Evolutionary conservation across 2,888 invertebrate species (phyloP).

Genomic region (Tethea ocularis): DNA sequence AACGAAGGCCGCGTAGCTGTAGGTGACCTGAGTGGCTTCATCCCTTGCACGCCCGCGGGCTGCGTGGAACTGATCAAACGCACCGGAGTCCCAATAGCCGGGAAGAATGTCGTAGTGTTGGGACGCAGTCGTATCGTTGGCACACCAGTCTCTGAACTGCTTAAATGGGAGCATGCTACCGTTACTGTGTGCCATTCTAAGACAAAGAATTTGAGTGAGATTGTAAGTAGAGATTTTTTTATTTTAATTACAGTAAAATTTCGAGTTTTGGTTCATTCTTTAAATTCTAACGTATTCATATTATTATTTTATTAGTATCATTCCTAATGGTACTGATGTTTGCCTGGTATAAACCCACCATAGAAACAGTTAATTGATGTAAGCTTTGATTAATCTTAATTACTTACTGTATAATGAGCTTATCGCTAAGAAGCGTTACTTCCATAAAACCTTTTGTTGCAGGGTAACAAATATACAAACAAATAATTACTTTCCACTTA

Average conservation of each 20-base stretch:
- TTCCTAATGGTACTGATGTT: too few relatives aligned
- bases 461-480: too few relatives aligned
- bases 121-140: slow-evolving; percentile 99
- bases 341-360: too few relatives aligned
- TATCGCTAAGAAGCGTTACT: too few relatives aligned
- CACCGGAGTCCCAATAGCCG: slow-evolving; percentile 89
- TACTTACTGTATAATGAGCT: too few relatives aligned
- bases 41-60: slow-evolving; percentile 98
- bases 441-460: too few relatives aligned
- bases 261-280: not conserved
- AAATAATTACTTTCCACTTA: too few relatives aligned
- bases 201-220: slow-evolving; percentile 91
- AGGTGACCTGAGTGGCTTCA: slow-evolving; percentile 94
- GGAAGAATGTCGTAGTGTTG: slow-evolving; percentile 95
- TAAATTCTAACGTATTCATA: too few relatives aligned
- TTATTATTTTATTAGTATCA: too few relatives aligned
- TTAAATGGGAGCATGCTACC: slow-evolving; percentile 98
- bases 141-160: slow-evolving; percentile 95
- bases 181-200: slow-evolving; percentile 98
- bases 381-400: too few relatives aligned
- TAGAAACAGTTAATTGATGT: too few relatives aligned
- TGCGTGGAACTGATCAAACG: slow-evolving; percentile 95
- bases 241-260: not conserved
- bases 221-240: slow-evolving; percentile 77
- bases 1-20: slow-evolving; percentile 97